Conservation (phyloP, 2,888 invertebrate species). For the Sympetrum striolatum region DNA sequence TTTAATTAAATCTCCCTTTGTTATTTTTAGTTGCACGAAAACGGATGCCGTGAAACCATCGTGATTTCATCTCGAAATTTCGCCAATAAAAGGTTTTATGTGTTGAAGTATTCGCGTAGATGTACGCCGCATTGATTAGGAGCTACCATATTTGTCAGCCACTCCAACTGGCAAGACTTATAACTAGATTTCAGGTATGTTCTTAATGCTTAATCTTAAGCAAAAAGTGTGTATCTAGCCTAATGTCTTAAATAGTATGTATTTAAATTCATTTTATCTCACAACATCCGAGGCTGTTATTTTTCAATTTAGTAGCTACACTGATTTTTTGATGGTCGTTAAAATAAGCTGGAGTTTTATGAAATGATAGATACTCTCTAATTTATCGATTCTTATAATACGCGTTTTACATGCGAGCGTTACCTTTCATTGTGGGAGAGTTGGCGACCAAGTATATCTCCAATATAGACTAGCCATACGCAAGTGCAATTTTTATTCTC, state of each 20-base stretch:
- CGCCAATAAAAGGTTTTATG: constrained; percentile 8
- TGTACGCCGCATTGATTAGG: constrained; percentile 42
- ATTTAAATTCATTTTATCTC: background rate
- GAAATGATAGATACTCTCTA: background rate
- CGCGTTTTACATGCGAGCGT: background rate
- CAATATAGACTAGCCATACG: background rate
- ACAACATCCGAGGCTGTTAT: background rate
- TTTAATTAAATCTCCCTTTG: background rate
- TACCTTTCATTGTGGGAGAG: background rate
- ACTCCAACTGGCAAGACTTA: constrained; percentile 27
- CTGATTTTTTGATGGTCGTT: background rate
- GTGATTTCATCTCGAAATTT: background rate
- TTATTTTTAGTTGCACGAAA: background rate
- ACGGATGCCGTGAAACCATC: constrained; percentile 3
- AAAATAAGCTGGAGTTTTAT: too few species aligned
- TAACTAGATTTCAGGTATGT: background rate
- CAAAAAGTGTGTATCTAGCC: background rate
- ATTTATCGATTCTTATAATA: background rate
- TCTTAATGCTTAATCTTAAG: background rate
- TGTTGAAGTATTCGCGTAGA: constrained; percentile 32
- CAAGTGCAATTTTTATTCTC: too few species aligned
- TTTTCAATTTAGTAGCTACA: background rate
- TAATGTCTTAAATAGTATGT: background rate
- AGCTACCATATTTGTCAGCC: constrained; percentile 42
- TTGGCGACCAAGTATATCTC: background rate